Evolutionary conservation across 92 coral and sea anemone genomes (phyloP).

Genomic region (Metridium senile): DNA sequence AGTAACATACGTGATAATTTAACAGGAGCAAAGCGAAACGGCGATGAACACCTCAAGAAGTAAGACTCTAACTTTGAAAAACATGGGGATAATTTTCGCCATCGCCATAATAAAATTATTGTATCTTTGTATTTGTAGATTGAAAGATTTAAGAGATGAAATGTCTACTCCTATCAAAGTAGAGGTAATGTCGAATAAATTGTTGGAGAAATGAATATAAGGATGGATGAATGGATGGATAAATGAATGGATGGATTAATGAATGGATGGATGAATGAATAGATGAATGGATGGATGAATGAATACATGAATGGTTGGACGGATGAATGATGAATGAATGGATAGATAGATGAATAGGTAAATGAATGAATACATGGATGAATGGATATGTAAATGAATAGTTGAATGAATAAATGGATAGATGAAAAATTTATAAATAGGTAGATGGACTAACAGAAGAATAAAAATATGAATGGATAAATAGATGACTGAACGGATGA

Average conservation of each 20-base stretch:
- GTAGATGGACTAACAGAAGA: too few species aligned
- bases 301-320: not conserved
- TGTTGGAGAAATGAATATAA: not conserved
- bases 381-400: too few species aligned
- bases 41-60: constrained; percentile 34
- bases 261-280: too few species aligned
- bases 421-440: too few species aligned
- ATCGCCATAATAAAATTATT: too few species aligned
- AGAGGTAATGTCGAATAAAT: constrained; percentile 1
- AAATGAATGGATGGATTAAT: too few species aligned
- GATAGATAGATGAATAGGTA: too few species aligned
- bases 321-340: not conserved
- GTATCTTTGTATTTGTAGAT: not conserved
- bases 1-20: constrained; percentile 14
- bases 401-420: too few species aligned
- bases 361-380: not conserved
- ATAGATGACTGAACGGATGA: not conserved
- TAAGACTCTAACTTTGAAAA: not conserved
- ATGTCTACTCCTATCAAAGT: not conserved
- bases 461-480: too few species aligned
- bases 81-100: too few species aligned
- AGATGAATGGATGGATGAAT: too few species aligned
- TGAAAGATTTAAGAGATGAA: constrained; percentile 15
- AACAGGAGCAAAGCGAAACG: constrained; percentile 14
- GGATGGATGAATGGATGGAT: not conserved